Percentiles rank a stretch among this genome's conserved stretches.
These are phyloP conservation scores for Micromesistius poutassou DNA, from an alignment of 2,797 vertebrate species.

Conservation along the genomic window DNA sequence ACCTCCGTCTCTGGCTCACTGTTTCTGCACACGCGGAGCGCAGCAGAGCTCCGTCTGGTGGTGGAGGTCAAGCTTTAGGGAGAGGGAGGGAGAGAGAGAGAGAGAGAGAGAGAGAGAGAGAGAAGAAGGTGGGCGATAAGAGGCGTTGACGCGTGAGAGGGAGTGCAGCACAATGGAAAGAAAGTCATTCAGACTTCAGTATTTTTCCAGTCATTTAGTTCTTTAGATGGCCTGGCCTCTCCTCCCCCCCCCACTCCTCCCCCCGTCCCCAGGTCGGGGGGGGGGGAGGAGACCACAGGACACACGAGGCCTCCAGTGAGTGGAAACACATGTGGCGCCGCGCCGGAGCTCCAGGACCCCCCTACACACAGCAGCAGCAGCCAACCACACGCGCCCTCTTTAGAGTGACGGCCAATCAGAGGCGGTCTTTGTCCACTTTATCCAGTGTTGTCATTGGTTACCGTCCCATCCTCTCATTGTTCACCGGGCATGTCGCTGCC, in stretches of 20 bases:
- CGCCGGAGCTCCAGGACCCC: background rate
- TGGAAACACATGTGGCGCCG: slow-evolving; percentile 62
- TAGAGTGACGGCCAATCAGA: slow-evolving; percentile 48
- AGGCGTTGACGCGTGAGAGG: background rate
- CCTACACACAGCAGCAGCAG: slow-evolving; percentile 17
- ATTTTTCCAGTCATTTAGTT: slow-evolving; percentile 44
- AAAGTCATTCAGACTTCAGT: slow-evolving; percentile 13
- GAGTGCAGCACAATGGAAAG: background rate
- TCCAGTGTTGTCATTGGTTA: slow-evolving; percentile 19
- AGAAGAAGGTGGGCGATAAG: slow-evolving; percentile 11
- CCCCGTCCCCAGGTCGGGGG: background rate
- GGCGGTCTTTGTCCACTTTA: slow-evolving; percentile 12
- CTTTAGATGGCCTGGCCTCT: slow-evolving; percentile 39
- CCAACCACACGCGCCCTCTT: slow-evolving; percentile 44
- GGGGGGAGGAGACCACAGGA: slow-evolving; percentile 49
- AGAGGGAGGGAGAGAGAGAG: slow-evolving; percentile 9
- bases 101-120: slow-evolving; percentile 17
- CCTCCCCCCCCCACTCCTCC: slow-evolving; percentile 15
- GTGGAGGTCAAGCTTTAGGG: slow-evolving; percentile 87
- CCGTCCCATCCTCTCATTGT: slow-evolving; percentile 6
- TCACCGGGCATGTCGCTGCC: background rate
- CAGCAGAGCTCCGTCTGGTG: slow-evolving; percentile 90
- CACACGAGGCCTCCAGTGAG: slow-evolving; percentile 61
- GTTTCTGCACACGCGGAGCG: slow-evolving; percentile 79
- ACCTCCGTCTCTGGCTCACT: slow-evolving; percentile 86